Conservation (phyloP, 2,113 vertebrate genomes). For the Nibea coibor region DNA sequence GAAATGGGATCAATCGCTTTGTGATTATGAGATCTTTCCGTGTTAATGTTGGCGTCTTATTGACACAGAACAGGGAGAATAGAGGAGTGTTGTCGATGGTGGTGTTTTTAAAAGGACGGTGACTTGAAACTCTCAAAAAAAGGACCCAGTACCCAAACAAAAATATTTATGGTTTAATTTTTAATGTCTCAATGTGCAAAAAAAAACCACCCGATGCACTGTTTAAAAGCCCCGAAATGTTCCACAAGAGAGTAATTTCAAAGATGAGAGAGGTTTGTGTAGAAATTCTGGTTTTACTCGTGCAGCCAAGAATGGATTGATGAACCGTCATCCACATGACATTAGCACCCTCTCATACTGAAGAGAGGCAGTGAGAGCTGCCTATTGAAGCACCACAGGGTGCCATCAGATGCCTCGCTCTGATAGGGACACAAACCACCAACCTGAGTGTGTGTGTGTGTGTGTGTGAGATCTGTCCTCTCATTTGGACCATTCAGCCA, state of each 20-base stretch:
- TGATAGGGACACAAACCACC: slow-evolving; percentile 49
- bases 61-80: background rate
- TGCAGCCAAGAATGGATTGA: slow-evolving; percentile 35
- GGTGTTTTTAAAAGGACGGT: background rate
- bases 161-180: background rate
- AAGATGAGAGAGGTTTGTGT: background rate
- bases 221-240: background rate
- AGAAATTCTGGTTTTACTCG: background rate
- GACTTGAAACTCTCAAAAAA: background rate
- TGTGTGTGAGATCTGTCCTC: slow-evolving; percentile 26
- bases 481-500: slow-evolving; percentile 65
- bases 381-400: slow-evolving; percentile 57
- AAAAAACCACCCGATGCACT: background rate
- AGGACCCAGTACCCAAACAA: background rate
- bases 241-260: background rate
- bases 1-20: slow-evolving; percentile 13
- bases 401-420: slow-evolving; percentile 50
- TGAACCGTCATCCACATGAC: slow-evolving; percentile 30
- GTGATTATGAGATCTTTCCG: slow-evolving; percentile 19
- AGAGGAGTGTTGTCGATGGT: background rate
- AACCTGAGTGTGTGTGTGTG: slow-evolving; percentile 54
- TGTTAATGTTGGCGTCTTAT: slow-evolving; percentile 21
- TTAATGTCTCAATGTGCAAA: background rate
- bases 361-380: slow-evolving; percentile 34
- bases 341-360: slow-evolving; percentile 42